phyloP scores from a whole-genome alignment of 2,113 vertebrate species.

The Mesembrinibis cayennensis region DNA sequence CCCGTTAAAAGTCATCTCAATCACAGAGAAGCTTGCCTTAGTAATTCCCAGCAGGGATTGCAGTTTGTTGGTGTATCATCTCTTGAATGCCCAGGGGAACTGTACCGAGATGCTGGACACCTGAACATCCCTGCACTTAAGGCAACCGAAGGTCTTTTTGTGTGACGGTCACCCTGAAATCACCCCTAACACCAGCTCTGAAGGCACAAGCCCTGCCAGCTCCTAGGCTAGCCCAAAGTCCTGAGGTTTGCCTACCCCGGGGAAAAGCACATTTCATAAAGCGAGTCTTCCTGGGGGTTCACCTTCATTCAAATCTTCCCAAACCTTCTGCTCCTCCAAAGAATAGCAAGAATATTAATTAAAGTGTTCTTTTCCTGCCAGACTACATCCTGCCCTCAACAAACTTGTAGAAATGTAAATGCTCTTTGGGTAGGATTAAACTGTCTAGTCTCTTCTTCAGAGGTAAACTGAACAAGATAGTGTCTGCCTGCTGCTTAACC shows the following conservation, averaged over 20 bases:
- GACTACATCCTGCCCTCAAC: neutral
- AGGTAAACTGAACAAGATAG: neutral
- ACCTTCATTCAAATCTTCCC: neutral
- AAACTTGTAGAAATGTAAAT: neutral
- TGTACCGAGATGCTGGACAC: neutral
- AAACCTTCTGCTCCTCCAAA: neutral
- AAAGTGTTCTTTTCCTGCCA: neutral
- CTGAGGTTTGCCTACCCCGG: neutral
- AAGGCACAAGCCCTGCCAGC: neutral
- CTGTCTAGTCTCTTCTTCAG: neutral
- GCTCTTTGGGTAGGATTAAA: conserved; percentile 8
- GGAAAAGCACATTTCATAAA: neutral
- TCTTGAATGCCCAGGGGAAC: fast-evolving
- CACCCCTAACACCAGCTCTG: neutral
- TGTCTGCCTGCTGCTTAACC: neutral
- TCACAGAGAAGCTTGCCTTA: neutral
- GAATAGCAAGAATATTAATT: neutral
- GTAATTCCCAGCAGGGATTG: neutral
- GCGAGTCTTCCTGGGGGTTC: neutral
- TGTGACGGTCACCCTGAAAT: neutral
- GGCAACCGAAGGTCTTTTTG: neutral
- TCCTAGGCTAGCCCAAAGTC: neutral
- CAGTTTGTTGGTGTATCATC: neutral
- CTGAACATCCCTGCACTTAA: neutral
- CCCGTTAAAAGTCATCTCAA: neutral